Conservation (phyloP, 2,888 invertebrate species). For the Rhogogaster chlorosoma region DNA sequence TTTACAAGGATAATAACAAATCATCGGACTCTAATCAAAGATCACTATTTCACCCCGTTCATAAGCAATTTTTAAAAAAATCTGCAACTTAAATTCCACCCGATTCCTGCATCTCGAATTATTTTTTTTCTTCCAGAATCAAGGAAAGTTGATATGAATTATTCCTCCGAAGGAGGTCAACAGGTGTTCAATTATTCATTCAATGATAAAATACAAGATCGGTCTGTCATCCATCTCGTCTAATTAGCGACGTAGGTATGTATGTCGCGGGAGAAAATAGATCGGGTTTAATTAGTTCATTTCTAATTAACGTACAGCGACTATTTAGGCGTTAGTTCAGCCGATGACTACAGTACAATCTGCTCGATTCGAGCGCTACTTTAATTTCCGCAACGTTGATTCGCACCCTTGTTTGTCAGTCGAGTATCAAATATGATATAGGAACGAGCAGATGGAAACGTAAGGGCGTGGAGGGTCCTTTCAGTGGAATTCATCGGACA, state of each 20-base stretch:
- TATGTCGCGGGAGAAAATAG: background rate
- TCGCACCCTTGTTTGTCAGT: slow-evolving; percentile 16
- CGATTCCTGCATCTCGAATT: too few species aligned
- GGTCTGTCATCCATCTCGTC: background rate
- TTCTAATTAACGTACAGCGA: background rate
- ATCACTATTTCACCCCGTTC: too few species aligned
- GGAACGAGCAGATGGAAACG: slow-evolving; percentile 37
- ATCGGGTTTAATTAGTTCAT: slow-evolving; percentile 59
- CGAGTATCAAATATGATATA: slow-evolving; percentile 42
- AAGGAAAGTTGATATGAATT: background rate
- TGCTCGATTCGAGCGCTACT: background rate
- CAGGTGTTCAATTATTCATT: slow-evolving; percentile 20
- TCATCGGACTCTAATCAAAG: too few species aligned
- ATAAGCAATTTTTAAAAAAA: too few species aligned
- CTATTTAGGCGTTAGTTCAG: background rate
- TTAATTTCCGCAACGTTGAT: slow-evolving; percentile 3
- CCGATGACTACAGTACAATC: background rate
- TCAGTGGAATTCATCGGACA: background rate
- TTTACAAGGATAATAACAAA: too few species aligned
- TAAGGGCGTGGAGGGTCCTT: background rate
- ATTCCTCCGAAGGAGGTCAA: background rate
- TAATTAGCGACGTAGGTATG: background rate
- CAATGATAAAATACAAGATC: background rate
- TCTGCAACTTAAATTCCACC: too few species aligned
- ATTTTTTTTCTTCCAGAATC: too few species aligned